Evolutionary conservation across 2,888 invertebrate species (phyloP).

Genomic region (Stenurella melanura): DNA sequence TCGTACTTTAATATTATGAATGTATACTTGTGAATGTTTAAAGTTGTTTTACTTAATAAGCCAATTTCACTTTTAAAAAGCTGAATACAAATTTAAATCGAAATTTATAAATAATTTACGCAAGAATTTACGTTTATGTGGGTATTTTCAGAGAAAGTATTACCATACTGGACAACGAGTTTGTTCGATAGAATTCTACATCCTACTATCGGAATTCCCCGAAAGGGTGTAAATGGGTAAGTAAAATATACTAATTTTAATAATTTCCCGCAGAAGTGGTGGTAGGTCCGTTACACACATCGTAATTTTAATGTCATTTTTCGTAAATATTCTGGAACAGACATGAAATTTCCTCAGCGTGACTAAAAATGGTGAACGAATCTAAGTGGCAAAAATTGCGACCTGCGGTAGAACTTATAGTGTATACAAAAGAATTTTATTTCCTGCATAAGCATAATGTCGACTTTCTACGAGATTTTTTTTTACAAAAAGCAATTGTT

Average conservation of each 20-base stretch:
- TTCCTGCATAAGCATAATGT: too few species aligned
- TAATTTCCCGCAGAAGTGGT: not conserved
- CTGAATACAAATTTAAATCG: not conserved
- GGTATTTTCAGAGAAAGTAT: constrained; percentile 34
- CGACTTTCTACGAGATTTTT: too few species aligned
- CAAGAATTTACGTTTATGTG: constrained; percentile 5
- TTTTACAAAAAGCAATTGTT: too few species aligned
- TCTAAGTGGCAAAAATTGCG: too few species aligned
- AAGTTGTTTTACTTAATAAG: not conserved
- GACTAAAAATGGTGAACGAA: too few species aligned
- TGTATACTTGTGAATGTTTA: not conserved
- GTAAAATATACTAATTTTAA: not conserved
- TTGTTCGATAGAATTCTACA: not conserved
- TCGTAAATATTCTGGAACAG: too few species aligned
- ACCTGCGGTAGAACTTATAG: too few species aligned
- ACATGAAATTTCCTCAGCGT: too few species aligned
- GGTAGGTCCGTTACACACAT: too few species aligned
- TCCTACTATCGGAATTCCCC: constrained; percentile 10
- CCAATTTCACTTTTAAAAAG: constrained; percentile 1
- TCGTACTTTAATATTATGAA: not conserved
- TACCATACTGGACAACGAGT: too few species aligned
- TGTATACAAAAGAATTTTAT: too few species aligned
- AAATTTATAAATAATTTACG: not conserved
- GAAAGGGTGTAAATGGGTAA: not conserved
- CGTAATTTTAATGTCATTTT: too few species aligned